Evolutionary conservation across 2,888 invertebrate species (phyloP).

Genomic region (Archips xylosteana): DNA sequence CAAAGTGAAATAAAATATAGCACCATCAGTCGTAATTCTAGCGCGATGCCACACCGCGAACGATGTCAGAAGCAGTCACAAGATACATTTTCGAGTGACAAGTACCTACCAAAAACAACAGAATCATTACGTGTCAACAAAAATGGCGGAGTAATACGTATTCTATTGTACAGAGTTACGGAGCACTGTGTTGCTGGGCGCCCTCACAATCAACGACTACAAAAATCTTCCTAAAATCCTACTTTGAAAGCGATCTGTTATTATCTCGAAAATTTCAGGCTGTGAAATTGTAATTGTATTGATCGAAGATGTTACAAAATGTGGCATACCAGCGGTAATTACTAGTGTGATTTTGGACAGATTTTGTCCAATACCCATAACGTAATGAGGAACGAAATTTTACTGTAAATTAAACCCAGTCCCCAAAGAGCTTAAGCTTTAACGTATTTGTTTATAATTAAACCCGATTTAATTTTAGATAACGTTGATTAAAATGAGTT

Average conservation of each 20-base stretch:
- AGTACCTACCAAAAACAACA: too few relatives aligned
- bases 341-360: background rate
- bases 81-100: too few relatives aligned
- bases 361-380: conserved; percentile 11
- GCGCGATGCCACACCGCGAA: too few relatives aligned
- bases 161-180: too few relatives aligned
- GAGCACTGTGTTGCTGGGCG: too few relatives aligned
- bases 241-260: background rate
- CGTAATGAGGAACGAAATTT: conserved; percentile 31
- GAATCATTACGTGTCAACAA: too few relatives aligned
- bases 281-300: background rate
- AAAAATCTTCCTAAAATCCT: too few relatives aligned
- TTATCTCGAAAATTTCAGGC: background rate
- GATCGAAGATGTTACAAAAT: background rate
- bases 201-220: too few relatives aligned
- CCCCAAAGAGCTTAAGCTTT: conserved; percentile 33
- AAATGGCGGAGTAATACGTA: too few relatives aligned
- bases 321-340: background rate
- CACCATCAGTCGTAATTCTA: too few relatives aligned
- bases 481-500: background rate
- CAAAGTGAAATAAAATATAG: too few relatives aligned
- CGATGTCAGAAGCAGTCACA: too few relatives aligned
- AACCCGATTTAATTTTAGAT: background rate
- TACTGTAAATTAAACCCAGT: conserved; percentile 8
- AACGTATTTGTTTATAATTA: conserved; percentile 17